Percentiles rank a stretch among this genome's conserved stretches.
Conservation (phyloP, 2,797 vertebrate genomes). For the Hyperoplus immaculatus region DNA sequence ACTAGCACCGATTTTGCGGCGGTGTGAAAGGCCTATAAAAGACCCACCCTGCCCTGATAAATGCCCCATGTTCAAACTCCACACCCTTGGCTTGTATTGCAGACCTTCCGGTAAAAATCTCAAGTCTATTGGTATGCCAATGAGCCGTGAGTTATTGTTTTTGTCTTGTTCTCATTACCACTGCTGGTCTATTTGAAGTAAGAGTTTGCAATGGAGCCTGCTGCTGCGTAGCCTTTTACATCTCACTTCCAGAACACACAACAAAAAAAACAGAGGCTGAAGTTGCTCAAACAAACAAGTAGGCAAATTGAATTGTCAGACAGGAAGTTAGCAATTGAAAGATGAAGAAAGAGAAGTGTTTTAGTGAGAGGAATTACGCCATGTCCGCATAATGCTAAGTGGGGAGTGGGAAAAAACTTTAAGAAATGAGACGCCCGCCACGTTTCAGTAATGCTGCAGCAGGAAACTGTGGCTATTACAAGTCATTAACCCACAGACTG, state of each 20-base stretch:
- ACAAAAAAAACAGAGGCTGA: conserved; percentile 24
- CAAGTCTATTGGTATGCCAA: conserved; percentile 50
- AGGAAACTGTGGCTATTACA: conserved; percentile 55
- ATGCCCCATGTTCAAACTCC: neutral
- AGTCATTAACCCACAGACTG: conserved; percentile 55
- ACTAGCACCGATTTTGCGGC: no score
- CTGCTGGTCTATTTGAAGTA: neutral
- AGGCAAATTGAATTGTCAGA: conserved; percentile 53
- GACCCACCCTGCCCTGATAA: neutral
- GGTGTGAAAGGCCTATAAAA: no score
- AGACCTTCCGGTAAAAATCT: neutral
- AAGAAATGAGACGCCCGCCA: conserved; percentile 42
- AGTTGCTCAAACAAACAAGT: conserved; percentile 33
- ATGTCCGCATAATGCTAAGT: conserved; percentile 39
- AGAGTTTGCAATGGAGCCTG: conserved; percentile 5
- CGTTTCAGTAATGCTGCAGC: conserved; percentile 49
- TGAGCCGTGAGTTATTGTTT: conserved; percentile 6
- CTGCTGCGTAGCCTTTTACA: neutral
- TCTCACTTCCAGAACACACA: conserved; percentile 49
- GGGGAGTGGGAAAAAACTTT: conserved; percentile 27
- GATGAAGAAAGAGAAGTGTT: conserved; percentile 48
- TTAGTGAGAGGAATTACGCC: conserved; percentile 55
- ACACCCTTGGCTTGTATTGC: neutral
- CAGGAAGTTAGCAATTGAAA: conserved; percentile 57
- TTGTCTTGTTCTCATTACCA: conserved; percentile 40